phyloP scores from a whole-genome alignment of 2,797 vertebrate species.

The Florisuga fusca region DNA sequence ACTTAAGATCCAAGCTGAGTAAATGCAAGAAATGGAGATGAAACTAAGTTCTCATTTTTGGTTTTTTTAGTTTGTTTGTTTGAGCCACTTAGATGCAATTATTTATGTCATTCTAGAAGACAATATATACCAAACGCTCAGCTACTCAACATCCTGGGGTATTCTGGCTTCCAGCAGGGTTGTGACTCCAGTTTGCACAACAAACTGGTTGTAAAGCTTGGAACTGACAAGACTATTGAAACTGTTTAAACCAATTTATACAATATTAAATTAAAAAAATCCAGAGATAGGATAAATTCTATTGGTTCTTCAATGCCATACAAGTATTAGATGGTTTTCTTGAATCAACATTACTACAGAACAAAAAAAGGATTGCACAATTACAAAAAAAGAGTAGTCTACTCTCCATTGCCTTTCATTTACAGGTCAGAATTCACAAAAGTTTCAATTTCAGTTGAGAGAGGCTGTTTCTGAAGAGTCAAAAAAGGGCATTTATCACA shows the following conservation, averaged over 20 bases:
- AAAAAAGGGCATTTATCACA: neutral
- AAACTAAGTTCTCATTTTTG: neutral
- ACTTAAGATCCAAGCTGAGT: neutral
- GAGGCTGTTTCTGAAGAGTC: neutral
- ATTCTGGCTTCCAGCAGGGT: neutral
- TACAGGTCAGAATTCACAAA: conserved; percentile 28
- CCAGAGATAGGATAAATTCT: conserved; percentile 58
- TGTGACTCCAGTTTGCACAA: neutral
- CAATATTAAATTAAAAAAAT: conserved; percentile 59
- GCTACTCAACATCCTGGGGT: neutral
- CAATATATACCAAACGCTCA: neutral
- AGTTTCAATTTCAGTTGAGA: neutral
- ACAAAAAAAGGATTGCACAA: neutral
- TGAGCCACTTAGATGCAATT: conserved; percentile 3
- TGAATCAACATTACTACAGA: neutral
- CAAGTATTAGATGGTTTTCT: conserved; percentile 58
- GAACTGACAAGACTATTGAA: conserved; percentile 37
- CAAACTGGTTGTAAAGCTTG: neutral
- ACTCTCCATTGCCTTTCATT: conserved; percentile 34
- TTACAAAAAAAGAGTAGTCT: neutral
- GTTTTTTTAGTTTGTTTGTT: neutral
- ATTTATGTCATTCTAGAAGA: neutral
- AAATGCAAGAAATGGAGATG: neutral
- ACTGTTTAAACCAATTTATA: conserved; percentile 55
- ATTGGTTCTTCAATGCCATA: conserved; percentile 57